Evolutionary conservation across 2,113 vertebrate genomes (phyloP).

Genomic region (Pteruthius melanotis): DNA sequence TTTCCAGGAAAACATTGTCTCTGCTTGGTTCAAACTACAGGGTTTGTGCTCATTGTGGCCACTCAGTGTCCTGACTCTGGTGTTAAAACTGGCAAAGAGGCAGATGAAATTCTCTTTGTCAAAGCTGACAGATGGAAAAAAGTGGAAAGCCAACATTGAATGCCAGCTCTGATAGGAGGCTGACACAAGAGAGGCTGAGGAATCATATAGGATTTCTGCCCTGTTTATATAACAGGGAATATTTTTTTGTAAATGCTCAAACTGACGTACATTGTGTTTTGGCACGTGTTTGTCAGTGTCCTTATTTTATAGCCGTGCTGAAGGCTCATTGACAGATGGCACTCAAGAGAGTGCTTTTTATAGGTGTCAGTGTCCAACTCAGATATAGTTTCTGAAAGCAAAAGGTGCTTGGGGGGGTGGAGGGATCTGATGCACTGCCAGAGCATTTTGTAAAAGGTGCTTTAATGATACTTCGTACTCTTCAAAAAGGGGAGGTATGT

Average conservation of each 20-base stretch:
- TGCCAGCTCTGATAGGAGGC: constrained; percentile 52
- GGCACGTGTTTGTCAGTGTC: constrained; percentile 34
- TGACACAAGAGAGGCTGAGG: not conserved
- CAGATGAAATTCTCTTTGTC: constrained; percentile 1
- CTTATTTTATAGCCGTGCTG: constrained; percentile 50
- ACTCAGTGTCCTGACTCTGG: not conserved
- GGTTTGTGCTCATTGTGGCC: not conserved
- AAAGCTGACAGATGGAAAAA: constrained; percentile 20
- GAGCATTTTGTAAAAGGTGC: constrained; percentile 50
- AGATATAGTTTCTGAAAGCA: constrained; percentile 45
- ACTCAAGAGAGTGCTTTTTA: constrained; percentile 65
- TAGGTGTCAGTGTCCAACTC: constrained; percentile 42
- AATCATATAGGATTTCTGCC: not conserved
- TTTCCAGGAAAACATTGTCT: not conserved
- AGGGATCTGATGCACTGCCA: constrained; percentile 36
- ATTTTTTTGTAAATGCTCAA: not conserved
- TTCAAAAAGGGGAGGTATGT: not conserved
- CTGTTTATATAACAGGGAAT: not conserved
- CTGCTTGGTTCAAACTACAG: not conserved
- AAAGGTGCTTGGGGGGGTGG: constrained; percentile 52
- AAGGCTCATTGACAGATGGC: constrained; percentile 49
- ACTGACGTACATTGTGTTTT: constrained; percentile 14
- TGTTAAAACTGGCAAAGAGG: constrained; percentile 39
- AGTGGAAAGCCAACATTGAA: not conserved
- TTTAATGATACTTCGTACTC: not conserved